phyloP scores from a whole-genome alignment of 2,888 invertebrate species.

The Melinopterus prodromus region DNA sequence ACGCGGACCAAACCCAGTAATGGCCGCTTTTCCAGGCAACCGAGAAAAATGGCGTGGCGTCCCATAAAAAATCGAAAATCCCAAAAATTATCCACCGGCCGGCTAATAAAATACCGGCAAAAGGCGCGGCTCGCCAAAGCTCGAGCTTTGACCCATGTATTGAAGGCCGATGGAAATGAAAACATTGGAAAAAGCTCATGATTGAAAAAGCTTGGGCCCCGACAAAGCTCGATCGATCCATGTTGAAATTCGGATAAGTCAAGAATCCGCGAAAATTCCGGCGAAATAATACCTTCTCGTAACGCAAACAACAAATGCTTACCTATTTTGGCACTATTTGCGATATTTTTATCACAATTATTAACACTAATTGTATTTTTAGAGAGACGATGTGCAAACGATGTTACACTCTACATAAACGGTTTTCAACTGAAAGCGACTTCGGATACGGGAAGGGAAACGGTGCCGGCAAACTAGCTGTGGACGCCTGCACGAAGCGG shows the following conservation, averaged over 20 bases:
- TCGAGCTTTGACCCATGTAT: constrained; percentile 7
- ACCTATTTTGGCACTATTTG: constrained; percentile 62
- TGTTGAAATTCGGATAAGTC: constrained; percentile 20
- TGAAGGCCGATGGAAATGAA: constrained; percentile 20
- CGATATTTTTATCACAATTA: constrained; percentile 61
- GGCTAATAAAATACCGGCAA: constrained; percentile 12
- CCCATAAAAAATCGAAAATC: constrained; percentile 31
- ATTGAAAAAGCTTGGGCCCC: constrained; percentile 31
- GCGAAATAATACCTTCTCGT: constrained; percentile 5
- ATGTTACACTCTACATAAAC: constrained; percentile 56
- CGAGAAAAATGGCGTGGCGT: constrained; percentile 58
- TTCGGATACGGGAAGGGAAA: constrained; percentile 46
- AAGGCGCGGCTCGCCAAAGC: neutral
- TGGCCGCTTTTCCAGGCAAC: constrained; percentile 61
- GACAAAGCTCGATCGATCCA: constrained; percentile 39
- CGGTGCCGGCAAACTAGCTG: constrained; percentile 28
- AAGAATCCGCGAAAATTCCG: constrained; percentile 20
- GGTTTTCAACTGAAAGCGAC: constrained; percentile 59
- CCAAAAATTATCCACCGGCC: neutral
- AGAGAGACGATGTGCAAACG: constrained; percentile 55
- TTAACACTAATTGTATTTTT: constrained; percentile 56
- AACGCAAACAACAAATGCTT: constrained; percentile 43
- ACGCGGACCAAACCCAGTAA: constrained; percentile 51
- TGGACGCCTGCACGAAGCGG: constrained; percentile 43
- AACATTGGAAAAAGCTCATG: constrained; percentile 34